Evolutionary conservation across 2,888 invertebrate genomes (phyloP).

Genomic region (Myopa testacea): DNA sequence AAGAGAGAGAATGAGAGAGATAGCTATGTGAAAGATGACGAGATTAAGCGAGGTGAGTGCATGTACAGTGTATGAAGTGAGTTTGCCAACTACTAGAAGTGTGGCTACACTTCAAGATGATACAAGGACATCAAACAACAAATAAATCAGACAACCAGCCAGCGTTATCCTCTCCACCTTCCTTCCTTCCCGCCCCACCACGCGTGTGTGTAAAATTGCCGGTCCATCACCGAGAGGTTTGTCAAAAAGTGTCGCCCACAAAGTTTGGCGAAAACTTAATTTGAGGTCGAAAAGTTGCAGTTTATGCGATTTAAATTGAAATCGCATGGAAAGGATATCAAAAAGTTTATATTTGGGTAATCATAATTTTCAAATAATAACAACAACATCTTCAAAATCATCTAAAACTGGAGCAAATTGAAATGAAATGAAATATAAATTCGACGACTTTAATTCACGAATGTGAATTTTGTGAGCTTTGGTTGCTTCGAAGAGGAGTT

Average conservation of each 20-base stretch:
- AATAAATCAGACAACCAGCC: slow-evolving; percentile 2
- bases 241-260: slow-evolving; percentile 19
- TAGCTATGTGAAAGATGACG: neutral
- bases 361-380: neutral
- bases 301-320: slow-evolving; percentile 41
- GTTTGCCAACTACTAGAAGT: slow-evolving; percentile 1
- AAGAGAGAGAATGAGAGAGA: neutral
- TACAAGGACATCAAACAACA: slow-evolving; percentile 35
- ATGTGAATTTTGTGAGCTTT: too few species aligned
- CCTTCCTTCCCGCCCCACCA: neutral
- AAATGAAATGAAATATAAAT: neutral
- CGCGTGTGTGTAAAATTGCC: neutral
- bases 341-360: slow-evolving; percentile 11
- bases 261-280: slow-evolving; percentile 40
- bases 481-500: too few species aligned
- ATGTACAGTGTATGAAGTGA: neutral
- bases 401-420: neutral
- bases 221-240: neutral
- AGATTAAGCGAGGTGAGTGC: neutral
- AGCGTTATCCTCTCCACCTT: neutral
- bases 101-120: slow-evolving; percentile 34
- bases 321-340: slow-evolving; percentile 32
- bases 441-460: neutral
- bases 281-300: slow-evolving; percentile 40
- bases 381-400: neutral